phyloP scores from a whole-genome alignment of 2,113 vertebrate species.

The Sitta europaea region DNA sequence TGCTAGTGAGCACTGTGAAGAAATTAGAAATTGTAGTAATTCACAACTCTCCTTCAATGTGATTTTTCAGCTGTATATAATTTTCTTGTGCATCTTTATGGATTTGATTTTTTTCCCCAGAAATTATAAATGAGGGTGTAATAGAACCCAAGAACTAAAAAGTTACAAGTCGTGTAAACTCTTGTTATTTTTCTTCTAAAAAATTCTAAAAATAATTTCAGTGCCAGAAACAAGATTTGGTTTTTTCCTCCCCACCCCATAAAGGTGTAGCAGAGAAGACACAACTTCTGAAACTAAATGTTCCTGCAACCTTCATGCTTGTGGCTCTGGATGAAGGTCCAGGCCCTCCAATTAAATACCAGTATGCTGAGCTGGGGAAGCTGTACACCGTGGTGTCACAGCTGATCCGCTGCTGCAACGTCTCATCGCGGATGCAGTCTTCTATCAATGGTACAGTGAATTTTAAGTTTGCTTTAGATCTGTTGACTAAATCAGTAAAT shows the following conservation, averaged over 20 bases:
- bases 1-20: not conserved
- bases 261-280: constrained; percentile 96
- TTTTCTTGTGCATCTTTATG: not conserved
- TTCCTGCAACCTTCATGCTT: constrained; percentile 98
- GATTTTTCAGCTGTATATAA: not conserved
- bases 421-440: constrained; percentile 95
- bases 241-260: not conserved
- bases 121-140: not conserved
- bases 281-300: constrained; percentile 93
- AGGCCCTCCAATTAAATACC: constrained; percentile 98
- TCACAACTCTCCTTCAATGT: not conserved
- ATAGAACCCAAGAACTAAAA: not conserved
- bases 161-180: not conserved
- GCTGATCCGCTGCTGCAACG: constrained; percentile 96
- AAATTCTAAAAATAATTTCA: not conserved
- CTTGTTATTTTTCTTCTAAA: not conserved
- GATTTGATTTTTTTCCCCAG: not conserved
- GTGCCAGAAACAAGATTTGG: not conserved
- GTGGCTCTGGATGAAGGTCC: constrained; percentile 97
- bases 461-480: not conserved
- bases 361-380: constrained; percentile 97
- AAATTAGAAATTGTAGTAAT: not conserved
- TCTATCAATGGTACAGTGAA: constrained; percentile 90
- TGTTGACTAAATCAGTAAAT: not conserved
- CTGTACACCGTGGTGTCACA: constrained; percentile 98